Base-by-base conservation (phyloP, 2,888 invertebrate genomes). In the Cataglyphis albicans region DNA sequence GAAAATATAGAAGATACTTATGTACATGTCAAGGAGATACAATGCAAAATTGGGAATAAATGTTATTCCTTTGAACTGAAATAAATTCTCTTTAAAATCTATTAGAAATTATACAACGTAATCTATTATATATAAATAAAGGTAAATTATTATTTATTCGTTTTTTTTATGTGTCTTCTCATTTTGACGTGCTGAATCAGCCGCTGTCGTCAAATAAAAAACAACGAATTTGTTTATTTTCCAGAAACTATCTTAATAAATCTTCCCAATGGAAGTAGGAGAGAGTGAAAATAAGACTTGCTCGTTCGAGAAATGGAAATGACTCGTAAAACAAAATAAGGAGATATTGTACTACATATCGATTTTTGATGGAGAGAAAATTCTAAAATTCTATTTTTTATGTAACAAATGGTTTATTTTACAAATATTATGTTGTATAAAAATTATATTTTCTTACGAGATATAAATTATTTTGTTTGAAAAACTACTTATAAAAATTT, bases 21-120 rank as follows among this genome's bases (percentile, higher is more conserved):
- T 86, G 93, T 96, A 86, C 89, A 93, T 82, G 95, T 97, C 48
- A 94, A 96, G 55, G 95, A 95, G 90, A 92, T 98, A 61, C 94
- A 96, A 88, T 97, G 97, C 93, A 98, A 97, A 95, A 96, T 96
- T 92, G 98, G 98, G 70, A 97, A 98, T 94, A 97, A 97, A 95
- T 93, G 95, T 83, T 97, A 96, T 93, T 95, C 95, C 88, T 97
- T 96, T 94, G 92, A 92, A 81, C 93, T 96, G 82, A 93, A 89
- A 93, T 93, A 94, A 75, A 87, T 41, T 29, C 21, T 29, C 12
- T 57, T 15, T 55, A 29, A 57, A 41, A 38, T 57, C 35, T 57
- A 41, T 76, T 18, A 52, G 25, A 15, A n/a, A 9, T 48, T 29
- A 7, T 55, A 25, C 5, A n/a, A 15, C 1, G 9, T 29, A 55